phyloP scores from a whole-genome alignment of 2,113 vertebrate genomes.

The Neogobius melanostomus region DNA sequence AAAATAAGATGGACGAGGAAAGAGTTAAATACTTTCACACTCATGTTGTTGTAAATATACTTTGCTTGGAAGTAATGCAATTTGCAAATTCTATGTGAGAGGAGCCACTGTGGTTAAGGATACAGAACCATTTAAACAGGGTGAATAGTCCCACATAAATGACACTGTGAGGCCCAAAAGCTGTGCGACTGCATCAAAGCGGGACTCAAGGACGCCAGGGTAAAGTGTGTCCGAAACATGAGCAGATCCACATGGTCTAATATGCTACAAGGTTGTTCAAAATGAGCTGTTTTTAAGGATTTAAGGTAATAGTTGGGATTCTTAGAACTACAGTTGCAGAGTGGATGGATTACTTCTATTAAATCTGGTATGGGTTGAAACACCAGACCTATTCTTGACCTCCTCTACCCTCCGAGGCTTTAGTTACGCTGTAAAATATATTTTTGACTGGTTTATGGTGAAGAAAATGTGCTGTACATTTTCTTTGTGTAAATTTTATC shows the following conservation, averaged over 20 bases:
- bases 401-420: not conserved
- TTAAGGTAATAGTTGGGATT: constrained; percentile 5
- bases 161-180: constrained; percentile 41
- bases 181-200: constrained; percentile 43
- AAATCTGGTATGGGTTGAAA: not conserved
- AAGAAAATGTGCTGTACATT: not conserved
- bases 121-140: constrained; percentile 56
- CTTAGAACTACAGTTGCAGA: not conserved
- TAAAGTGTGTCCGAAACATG: constrained; percentile 54
- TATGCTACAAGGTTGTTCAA: constrained; percentile 15
- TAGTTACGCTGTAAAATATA: constrained; percentile 6
- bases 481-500: not conserved
- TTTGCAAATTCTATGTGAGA: not conserved
- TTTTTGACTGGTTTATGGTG: constrained; percentile 4
- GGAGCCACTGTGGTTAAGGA: constrained; percentile 55
- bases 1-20: too few species aligned
- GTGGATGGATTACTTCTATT: constrained; percentile 4
- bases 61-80: too few species aligned
- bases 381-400: not conserved
- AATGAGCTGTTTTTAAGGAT: constrained; percentile 8
- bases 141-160: constrained; percentile 56
- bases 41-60: too few species aligned
- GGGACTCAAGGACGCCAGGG: constrained; percentile 46
- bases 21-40: too few species aligned
- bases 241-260: constrained; percentile 34